phyloP scores from a whole-genome alignment of 2,797 vertebrate species.

The Melopsittacus undulatus region DNA sequence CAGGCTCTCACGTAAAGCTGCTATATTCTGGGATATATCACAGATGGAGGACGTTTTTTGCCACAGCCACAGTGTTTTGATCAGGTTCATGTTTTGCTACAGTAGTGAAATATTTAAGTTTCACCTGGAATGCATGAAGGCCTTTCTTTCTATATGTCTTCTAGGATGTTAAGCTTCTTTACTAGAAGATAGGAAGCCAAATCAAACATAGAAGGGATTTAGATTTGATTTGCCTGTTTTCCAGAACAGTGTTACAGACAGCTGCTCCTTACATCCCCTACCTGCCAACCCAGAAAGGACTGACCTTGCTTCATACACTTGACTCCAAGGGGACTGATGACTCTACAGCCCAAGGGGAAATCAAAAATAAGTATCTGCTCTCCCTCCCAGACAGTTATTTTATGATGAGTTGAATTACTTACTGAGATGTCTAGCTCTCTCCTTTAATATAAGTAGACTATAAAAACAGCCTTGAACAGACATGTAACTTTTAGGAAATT shows the following conservation, averaged over 20 bases:
- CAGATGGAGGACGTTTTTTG: background rate
- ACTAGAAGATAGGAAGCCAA: background rate
- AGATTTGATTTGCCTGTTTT: background rate
- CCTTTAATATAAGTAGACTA: background rate
- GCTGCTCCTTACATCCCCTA: background rate
- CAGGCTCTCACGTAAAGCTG: background rate
- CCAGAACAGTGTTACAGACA: background rate
- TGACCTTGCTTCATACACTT: background rate
- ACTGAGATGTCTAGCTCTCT: background rate
- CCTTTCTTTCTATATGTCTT: background rate
- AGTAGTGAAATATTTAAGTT: background rate
- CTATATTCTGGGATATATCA: background rate
- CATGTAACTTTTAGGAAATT: background rate
- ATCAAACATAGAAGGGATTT: background rate
- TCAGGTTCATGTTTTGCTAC: background rate
- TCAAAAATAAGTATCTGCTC: background rate
- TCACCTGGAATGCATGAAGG: background rate
- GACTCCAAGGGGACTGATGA: background rate
- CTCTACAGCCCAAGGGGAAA: background rate
- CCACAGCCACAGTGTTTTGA: background rate
- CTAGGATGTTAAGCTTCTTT: background rate
- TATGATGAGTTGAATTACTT: background rate
- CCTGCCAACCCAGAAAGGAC: background rate
- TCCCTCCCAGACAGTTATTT: background rate
- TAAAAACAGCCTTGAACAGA: background rate